These are phyloP conservation scores for Microtus pennsylvanicus DNA, from an alignment of 2,113 vertebrate species.

Conservation along the genomic window DNA sequence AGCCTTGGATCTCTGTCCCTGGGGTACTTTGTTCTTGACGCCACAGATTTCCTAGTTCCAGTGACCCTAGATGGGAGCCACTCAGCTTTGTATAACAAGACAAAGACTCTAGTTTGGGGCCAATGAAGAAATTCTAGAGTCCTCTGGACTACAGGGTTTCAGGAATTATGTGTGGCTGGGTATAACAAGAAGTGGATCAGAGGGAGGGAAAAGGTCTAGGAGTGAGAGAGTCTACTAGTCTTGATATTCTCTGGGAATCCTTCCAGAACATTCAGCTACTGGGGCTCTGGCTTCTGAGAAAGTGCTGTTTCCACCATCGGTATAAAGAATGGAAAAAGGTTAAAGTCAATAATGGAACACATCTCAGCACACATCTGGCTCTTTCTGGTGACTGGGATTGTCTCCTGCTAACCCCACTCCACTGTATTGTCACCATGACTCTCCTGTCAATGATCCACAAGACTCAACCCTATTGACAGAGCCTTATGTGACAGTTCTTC, in stretches of 20 bases:
- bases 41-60: not conserved
- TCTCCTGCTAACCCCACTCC: not conserved
- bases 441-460: not conserved
- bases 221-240: not conserved
- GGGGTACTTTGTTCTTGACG: not conserved
- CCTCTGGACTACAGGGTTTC: not conserved
- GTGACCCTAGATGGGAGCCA: not conserved
- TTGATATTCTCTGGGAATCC: not conserved
- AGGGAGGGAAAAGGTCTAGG: not conserved
- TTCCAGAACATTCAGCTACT: not conserved
- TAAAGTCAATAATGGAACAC: not conserved
- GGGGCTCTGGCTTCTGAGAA: not conserved
- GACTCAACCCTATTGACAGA: not conserved
- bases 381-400: not conserved
- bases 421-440: not conserved
- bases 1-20: not conserved
- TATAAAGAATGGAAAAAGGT: not conserved
- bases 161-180: not conserved
- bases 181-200: not conserved
- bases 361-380: not conserved
- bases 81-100: not conserved
- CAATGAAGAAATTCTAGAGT: not conserved
- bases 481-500: not conserved
- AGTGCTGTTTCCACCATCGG: not conserved
- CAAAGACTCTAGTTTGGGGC: not conserved